phyloP scores from a whole-genome alignment of 1,140 invertebrate species.

The Ostrea edulis region DNA sequence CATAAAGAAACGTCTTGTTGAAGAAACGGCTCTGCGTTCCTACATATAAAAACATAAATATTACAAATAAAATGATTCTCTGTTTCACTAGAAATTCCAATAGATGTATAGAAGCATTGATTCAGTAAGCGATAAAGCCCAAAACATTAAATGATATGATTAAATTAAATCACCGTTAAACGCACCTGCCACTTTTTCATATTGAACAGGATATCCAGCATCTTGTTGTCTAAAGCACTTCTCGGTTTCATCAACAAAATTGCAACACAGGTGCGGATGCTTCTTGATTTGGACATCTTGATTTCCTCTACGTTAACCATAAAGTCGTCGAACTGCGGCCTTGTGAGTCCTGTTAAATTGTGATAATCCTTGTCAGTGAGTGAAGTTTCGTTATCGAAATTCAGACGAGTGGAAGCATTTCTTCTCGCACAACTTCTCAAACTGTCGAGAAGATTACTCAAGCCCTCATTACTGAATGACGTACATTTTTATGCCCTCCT shows the following conservation, averaged over 20 bases:
- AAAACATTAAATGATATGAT: background rate
- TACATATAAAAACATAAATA: background rate
- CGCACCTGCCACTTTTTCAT: conserved; percentile 39
- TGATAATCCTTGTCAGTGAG: conserved; percentile 33
- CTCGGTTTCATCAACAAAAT: conserved; percentile 39
- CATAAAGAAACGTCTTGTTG: background rate
- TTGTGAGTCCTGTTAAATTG: conserved; percentile 19
- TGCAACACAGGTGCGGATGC: conserved; percentile 34
- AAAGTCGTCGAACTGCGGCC: background rate
- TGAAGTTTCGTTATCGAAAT: conserved; percentile 23
- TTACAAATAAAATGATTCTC: background rate
- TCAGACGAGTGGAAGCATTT: conserved; percentile 6
- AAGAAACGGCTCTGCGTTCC: conserved; percentile 18
- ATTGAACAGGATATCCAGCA: conserved; percentile 22
- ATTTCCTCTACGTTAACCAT: background rate
- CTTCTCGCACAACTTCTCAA: background rate
- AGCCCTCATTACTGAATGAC: background rate
- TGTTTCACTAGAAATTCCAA: background rate
- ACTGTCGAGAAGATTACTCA: background rate
- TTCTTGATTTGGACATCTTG: background rate
- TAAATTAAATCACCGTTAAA: background rate
- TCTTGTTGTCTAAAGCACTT: conserved; percentile 27
- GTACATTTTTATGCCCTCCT: background rate
- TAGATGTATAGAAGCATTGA: background rate
- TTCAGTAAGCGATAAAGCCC: background rate